Evolutionary conservation across 1,140 invertebrate genomes (phyloP), one percentile per base, ranked within the genome.

Genomic region (Sminthurides bifidus): DNA sequence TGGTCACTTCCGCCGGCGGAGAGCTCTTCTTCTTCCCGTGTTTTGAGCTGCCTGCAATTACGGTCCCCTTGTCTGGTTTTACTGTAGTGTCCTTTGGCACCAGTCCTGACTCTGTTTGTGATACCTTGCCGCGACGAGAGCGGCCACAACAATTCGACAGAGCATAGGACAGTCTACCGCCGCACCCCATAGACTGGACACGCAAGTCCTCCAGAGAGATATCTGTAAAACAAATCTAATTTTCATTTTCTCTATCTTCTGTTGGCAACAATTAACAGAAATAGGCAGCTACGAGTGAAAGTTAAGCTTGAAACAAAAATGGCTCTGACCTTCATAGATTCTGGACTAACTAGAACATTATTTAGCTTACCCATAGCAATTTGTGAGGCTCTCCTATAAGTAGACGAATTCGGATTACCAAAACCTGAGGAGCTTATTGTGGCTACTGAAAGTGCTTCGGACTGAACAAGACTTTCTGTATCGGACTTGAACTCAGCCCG

Each of bases 401-500:
- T 63, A 8, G 62, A 60, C 57, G 61, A 61, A 56, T 24, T 51
- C 62, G 50, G 64, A 46, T 15, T 59, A 2, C 58, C 35, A 14
- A 40, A 2, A 2, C 29, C 45, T 1, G 53, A 8, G 12, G 61
- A 64, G 44, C 52, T 59, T 10, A 58, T 49, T 3, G 59, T 58
- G 14, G 46, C 64, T 19, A 52, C 63, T 1, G 66, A 67, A 29
- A 67, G 65, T 12, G 60, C 66, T 31, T 69, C 68, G 0, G 66
- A 66, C 48, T 68, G 66, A 3, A 65, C 66, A 15, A 67, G 58
- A 40, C 71, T 68, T 48, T 71, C 68, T 6, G 69, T 68, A 59
- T 74, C 71, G 3, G 65, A 70, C 31, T 75, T 70, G 44, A 76
- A 72, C 46, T 73, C 71, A 19, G 67, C 69, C 57, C 70, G 67